These are phyloP conservation scores for Drosophila lacicola DNA, from an alignment of 2,888 invertebrate genomes.

Conservation along the genomic window DNA sequence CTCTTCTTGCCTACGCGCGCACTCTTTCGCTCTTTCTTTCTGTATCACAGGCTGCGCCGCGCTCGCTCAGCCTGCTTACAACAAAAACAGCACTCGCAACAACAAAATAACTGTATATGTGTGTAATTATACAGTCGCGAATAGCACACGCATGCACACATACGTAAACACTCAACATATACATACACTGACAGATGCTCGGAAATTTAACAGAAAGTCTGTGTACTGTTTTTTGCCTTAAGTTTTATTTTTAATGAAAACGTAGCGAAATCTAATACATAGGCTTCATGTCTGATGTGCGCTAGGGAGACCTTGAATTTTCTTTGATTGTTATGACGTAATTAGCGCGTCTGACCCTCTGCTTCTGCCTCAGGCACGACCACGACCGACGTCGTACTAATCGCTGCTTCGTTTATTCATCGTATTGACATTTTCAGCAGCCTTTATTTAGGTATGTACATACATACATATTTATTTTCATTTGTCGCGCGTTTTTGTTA, in stretches of 20 bases:
- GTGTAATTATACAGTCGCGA: conserved; percentile 72
- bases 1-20: conserved; percentile 52
- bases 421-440: conserved; percentile 77
- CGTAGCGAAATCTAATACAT: conserved; percentile 79
- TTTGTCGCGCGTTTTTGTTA: conserved; percentile 69
- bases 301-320: conserved; percentile 83
- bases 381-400: conserved; percentile 69
- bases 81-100: conserved; percentile 53
- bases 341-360: conserved; percentile 77
- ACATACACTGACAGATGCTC: conserved; percentile 35
- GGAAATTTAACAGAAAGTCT: conserved; percentile 44
- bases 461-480: conserved; percentile 28
- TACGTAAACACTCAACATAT: conserved; percentile 38
- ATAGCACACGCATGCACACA: conserved; percentile 40
- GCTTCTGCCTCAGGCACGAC: conserved; percentile 55
- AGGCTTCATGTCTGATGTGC: conserved; percentile 56
- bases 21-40: conserved; percentile 54
- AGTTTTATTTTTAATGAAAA: conserved; percentile 75
- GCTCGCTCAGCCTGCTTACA: conserved; percentile 59
- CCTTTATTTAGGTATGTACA: conserved; percentile 61
- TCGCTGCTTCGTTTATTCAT: conserved; percentile 77
- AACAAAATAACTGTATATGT: conserved; percentile 48
- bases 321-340: conserved; percentile 84
- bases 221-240: conserved; percentile 55
- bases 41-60: conserved; percentile 65